Percentiles rank a stretch among this genome's conserved stretches.
Conservation (phyloP, 2,888 invertebrate genomes). For the Leptopilina drosophilae region DNA sequence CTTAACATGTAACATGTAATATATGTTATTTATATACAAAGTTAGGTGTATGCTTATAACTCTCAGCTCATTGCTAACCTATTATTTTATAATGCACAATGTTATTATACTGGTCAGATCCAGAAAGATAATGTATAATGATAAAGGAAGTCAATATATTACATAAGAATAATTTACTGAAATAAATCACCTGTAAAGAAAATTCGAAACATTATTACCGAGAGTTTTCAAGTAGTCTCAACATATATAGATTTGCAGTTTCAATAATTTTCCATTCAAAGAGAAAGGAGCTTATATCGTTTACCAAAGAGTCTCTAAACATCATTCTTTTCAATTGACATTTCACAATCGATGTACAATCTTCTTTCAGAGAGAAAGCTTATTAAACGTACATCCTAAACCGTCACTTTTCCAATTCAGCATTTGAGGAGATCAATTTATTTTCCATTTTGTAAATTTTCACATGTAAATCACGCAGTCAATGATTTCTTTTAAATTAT, state of each 20-base stretch:
- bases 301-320: no score
- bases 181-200: background rate
- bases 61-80: background rate
- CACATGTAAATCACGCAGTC: no score
- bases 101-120: background rate
- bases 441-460: no score
- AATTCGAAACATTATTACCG: background rate
- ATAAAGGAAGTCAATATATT: background rate
- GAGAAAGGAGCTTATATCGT: no score
- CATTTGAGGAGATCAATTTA: no score
- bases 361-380: no score
- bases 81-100: background rate
- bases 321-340: no score
- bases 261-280: no score
- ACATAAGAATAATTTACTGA: background rate
- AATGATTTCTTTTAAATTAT: no score
- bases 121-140: conserved; percentile 13
- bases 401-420: no score
- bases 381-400: no score
- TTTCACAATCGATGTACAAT: no score
- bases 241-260: background rate
- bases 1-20: background rate
- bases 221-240: background rate
- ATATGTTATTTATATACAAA: conserved; percentile 3
- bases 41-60: background rate